A percentile compares a stretch with the other conserved stretches of the same genome.
phyloP scores from a whole-genome alignment of 2,113 vertebrate genomes.

The Aphelocoma coerulescens region DNA sequence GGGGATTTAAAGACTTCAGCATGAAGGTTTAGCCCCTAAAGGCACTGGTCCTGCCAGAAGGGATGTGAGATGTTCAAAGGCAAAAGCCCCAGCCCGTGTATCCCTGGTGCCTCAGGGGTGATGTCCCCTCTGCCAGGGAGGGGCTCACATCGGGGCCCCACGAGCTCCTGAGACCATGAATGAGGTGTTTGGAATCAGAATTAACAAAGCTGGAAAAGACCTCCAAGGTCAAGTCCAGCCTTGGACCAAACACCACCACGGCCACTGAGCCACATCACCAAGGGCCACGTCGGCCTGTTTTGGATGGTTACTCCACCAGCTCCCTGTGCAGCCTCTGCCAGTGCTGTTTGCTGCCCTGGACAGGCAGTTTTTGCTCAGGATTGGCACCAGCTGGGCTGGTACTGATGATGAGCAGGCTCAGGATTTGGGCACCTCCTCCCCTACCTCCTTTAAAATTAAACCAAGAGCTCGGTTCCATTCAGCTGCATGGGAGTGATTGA shows the following conservation, averaged over 20 bases:
- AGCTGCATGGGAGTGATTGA: neutral
- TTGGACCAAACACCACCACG: rapidly evolving
- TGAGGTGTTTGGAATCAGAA: neutral
- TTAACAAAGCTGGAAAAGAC: neutral
- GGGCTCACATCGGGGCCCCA: neutral
- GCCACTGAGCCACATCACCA: rapidly evolving
- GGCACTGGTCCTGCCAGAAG: rapidly evolving
- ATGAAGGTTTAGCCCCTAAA: neutral
- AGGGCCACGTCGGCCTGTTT: neutral
- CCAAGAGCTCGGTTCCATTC: neutral
- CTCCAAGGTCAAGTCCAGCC: neutral
- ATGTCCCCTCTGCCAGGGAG: neutral
- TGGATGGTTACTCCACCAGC: neutral
- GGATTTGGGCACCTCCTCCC: neutral
- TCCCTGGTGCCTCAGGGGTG: neutral
- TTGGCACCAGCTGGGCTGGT: neutral
- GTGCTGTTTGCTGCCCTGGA: rapidly evolving
- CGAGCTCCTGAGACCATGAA: rapidly evolving
- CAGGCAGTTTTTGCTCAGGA: neutral
- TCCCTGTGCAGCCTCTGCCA: neutral
- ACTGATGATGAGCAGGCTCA: rapidly evolving
- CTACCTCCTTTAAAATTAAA: neutral
- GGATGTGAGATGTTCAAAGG: neutral
- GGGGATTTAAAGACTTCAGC: neutral
- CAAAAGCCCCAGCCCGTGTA: neutral